Evolutionary conservation across 2,113 vertebrate genomes (phyloP), one percentile per base, ranked within the genome.

Genomic region (Mesitornis unicolor): DNA sequence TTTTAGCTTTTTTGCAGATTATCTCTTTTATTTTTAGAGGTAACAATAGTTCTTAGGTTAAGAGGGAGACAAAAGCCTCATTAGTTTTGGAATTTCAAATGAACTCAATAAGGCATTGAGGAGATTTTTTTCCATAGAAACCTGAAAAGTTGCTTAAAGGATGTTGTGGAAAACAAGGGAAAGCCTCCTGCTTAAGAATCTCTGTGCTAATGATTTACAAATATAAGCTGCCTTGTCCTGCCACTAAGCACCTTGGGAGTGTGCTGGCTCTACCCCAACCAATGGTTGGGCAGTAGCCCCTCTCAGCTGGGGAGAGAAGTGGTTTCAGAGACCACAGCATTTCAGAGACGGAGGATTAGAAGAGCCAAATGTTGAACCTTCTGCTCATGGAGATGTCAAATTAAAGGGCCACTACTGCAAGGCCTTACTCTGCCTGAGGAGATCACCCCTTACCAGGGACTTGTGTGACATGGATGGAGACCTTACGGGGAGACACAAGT

Each of bases 1-100:
- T 95, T 97, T 92, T 87, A 95, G 78, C 53, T 90, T 56, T 86
- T 94, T 87, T 54, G 79, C 9, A 43, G 84, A 93, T 97, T 89
- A 82, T n/a, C 2, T 61, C 42, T 76, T 95, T 94, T 60, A 75
- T 84, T 95, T 93, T 82, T 53, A 87, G 57, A 60, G 60, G 45
- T 64, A 91, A 68, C 60, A 88, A 74, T 71, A 53, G 54, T 57
- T 82, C 50, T 93, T 68, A 84, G 63, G 35, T 90, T 92, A 90
- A 86, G 84, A 89, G 38, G 40, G 50, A 96, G 67, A 96, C 81
- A 95, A 95, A 96, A 88, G 48, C 67, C 70, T 89, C 79, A 50
- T 50, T 75, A 94, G 35, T 71, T 93, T 86, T 64, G 83, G 89
- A 97, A 92, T 89, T 91, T 91, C 75, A 68, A 68, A 83, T 75